Evolutionary conservation across 2,113 vertebrate species (phyloP).

Genomic region (Perca fluviatilis): DNA sequence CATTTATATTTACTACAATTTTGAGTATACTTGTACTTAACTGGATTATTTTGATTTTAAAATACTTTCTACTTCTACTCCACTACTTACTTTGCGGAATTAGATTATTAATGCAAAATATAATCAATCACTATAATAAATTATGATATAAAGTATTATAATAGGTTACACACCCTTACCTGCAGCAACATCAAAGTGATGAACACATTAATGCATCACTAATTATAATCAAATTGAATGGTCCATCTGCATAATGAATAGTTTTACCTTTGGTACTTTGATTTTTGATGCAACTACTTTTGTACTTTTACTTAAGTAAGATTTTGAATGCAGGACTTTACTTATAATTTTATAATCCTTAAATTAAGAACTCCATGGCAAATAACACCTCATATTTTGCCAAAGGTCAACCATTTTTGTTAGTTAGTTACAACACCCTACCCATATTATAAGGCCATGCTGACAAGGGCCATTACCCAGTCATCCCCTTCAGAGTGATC

Average conservation of each 20-base stretch:
- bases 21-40: too few relatives aligned
- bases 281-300: neutral
- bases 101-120: neutral
- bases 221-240: neutral
- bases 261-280: neutral
- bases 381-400: neutral
- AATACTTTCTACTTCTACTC: neutral
- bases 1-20: too few relatives aligned
- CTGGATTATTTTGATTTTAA: neutral
- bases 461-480: slow-evolving; percentile 31
- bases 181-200: neutral
- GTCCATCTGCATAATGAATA: neutral
- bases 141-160: neutral
- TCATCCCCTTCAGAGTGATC: slow-evolving; percentile 41
- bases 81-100: neutral
- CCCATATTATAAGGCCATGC: slow-evolving; percentile 5
- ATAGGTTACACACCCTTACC: neutral
- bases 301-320: neutral
- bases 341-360: neutral
- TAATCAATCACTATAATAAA: neutral
- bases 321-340: neutral
- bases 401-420: neutral
- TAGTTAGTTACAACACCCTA: neutral
- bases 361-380: neutral
- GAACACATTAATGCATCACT: neutral